Evolutionary conservation across 2,113 vertebrate species (phyloP).

Genomic region (Cyphomyrus plagiostoma): DNA sequence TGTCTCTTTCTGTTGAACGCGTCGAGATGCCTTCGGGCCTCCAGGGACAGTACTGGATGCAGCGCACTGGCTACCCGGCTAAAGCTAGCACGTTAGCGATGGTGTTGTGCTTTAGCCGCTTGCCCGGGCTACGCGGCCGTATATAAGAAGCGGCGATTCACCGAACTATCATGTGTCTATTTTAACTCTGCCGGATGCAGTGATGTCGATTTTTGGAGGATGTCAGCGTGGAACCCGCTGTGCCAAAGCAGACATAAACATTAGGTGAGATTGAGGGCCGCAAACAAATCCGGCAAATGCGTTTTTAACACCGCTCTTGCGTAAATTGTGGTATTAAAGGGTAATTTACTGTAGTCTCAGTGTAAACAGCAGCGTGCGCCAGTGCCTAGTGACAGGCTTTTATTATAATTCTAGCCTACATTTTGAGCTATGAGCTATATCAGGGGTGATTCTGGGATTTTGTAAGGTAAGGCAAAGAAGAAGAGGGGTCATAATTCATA

Average conservation of each 20-base stretch:
- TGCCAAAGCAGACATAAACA: not conserved
- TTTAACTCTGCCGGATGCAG: not conserved
- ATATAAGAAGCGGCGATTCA: not conserved
- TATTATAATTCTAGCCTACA: not conserved
- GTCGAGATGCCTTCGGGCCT: not conserved
- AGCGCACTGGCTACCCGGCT: not conserved
- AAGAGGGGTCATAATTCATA: not conserved
- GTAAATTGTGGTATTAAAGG: constrained; percentile 4
- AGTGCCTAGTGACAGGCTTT: not conserved
- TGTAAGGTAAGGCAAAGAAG: not conserved
- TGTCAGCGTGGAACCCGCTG: not conserved
- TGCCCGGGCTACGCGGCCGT: not conserved
- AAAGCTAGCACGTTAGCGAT: not conserved
- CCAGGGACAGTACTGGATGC: not conserved
- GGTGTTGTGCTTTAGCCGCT: not conserved
- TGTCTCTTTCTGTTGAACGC: not conserved
- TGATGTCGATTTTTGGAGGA: not conserved
- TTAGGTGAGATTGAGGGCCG: not conserved
- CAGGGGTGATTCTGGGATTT: not conserved
- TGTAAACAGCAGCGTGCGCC: not conserved
- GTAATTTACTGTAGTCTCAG: not conserved
- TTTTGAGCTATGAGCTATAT: not conserved
- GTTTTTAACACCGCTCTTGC: not conserved
- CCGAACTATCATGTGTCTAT: not conserved
- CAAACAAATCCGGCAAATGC: not conserved